phyloP scores from a whole-genome alignment of 1,140 invertebrate species.

The Aphelenchoides avenae region DNA sequence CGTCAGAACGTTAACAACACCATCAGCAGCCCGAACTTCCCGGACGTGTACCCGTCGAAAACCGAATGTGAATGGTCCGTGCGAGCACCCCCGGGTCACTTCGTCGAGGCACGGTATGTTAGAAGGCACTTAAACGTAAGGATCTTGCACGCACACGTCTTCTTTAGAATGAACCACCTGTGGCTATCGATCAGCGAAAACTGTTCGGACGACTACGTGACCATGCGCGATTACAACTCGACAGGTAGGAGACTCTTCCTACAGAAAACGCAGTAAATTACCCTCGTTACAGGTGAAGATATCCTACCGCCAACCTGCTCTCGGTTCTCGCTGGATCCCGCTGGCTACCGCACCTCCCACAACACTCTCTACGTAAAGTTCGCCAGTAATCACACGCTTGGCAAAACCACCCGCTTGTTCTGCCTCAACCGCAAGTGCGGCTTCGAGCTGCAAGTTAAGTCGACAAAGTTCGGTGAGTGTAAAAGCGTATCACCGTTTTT shows the following conservation, averaged over 20 bases:
- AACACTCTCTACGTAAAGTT: conserved; percentile 29
- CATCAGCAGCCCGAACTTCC: conserved; percentile 46
- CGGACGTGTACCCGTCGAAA: conserved; percentile 42
- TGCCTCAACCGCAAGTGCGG: conserved; percentile 46
- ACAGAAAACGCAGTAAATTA: conserved; percentile 12
- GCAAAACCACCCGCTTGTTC: conserved; percentile 29
- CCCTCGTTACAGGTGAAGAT: conserved; percentile 14
- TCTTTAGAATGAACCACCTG: conserved; percentile 35
- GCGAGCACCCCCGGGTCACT: conserved; percentile 47
- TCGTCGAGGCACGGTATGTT: conserved; percentile 42
- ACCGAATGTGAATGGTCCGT: conserved; percentile 51
- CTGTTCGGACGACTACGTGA: conserved; percentile 41
- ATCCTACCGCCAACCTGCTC: conserved; percentile 28
- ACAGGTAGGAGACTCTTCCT: conserved; percentile 35
- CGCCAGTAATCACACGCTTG: conserved; percentile 9
- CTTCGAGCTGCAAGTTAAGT: conserved; percentile 37
- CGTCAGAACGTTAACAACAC: conserved; percentile 24
- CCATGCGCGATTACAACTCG: conserved; percentile 42
- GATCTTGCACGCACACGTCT: not conserved
- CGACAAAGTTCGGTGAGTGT: conserved; percentile 12
- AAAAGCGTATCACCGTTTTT: not conserved
- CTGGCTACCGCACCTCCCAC: conserved; percentile 11
- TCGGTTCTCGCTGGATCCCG: conserved; percentile 8
- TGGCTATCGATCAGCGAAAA: conserved; percentile 39
- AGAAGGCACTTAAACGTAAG: conserved; percentile 20